Evolutionary conservation across 2,113 vertebrate species (phyloP).

Genomic region (Sorex araneus): DNA sequence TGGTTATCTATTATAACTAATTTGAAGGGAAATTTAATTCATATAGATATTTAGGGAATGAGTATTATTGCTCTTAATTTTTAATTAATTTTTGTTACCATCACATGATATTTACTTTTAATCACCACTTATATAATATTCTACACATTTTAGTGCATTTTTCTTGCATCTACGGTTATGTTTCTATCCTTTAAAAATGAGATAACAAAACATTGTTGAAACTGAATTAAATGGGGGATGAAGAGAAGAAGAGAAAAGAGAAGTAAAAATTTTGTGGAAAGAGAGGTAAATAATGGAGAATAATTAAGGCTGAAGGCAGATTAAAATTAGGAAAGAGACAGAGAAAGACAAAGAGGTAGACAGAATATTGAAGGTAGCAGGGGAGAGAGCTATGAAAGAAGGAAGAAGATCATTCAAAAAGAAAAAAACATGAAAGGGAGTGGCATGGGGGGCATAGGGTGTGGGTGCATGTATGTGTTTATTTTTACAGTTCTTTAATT

Average conservation of each 20-base stretch:
- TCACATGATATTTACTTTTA: neutral
- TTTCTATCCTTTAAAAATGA: neutral
- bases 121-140: neutral
- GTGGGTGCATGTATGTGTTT: neutral
- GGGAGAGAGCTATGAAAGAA: neutral
- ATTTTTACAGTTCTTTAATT: neutral
- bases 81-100: neutral
- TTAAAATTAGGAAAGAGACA: neutral
- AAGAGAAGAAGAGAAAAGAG: neutral
- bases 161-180: neutral
- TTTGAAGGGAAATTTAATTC: constrained; percentile 27
- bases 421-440: neutral
- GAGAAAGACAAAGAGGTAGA: neutral
- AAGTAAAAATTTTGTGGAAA: neutral
- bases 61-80: neutral
- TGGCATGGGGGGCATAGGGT: neutral
- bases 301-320: rapidly evolving
- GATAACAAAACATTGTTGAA: neutral
- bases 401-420: neutral
- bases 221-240: neutral
- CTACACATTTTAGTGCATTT: neutral
- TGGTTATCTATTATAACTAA: neutral
- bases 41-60: neutral
- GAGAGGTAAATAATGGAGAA: neutral
- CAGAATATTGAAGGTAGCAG: too few species aligned